Evolutionary conservation across 2,888 invertebrate genomes (phyloP).

Genomic region (Eumacrocentrus americanus): DNA sequence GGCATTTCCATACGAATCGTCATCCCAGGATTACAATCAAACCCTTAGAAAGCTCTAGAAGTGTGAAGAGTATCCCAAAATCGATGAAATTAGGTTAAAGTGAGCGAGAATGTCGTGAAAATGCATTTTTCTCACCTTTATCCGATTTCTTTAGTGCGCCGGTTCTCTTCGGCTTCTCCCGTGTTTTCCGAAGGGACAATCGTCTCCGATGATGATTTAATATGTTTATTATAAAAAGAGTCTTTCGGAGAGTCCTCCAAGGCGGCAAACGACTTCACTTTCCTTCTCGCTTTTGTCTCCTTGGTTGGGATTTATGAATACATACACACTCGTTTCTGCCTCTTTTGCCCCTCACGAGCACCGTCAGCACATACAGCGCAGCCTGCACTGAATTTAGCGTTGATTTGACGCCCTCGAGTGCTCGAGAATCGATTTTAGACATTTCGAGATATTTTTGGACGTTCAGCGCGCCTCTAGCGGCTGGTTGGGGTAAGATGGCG

Average conservation of each 20-base stretch:
- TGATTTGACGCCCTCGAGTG: no score
- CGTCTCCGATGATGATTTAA: background rate
- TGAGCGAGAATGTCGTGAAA: background rate
- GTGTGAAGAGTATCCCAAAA: background rate
- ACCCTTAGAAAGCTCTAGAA: background rate
- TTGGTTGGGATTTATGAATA: background rate
- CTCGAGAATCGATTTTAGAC: no score
- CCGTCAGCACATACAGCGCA: background rate
- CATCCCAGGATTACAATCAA: background rate
- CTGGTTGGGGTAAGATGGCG: no score
- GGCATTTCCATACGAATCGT: background rate
- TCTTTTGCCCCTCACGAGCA: background rate
- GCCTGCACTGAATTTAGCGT: background rate
- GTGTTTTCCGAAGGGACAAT: background rate
- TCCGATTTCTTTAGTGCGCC: background rate
- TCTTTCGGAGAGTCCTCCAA: background rate
- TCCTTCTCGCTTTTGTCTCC: background rate
- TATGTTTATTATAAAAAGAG: background rate
- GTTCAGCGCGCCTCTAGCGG: no score
- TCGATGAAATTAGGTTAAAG: background rate
- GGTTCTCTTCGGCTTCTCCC: background rate
- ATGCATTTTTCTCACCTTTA: background rate
- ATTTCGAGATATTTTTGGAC: no score
- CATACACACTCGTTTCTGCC: background rate
- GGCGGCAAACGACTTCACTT: background rate